Base-by-base conservation (phyloP, 1,140 invertebrate genomes). In the Frieseomelitta varia region DNA sequence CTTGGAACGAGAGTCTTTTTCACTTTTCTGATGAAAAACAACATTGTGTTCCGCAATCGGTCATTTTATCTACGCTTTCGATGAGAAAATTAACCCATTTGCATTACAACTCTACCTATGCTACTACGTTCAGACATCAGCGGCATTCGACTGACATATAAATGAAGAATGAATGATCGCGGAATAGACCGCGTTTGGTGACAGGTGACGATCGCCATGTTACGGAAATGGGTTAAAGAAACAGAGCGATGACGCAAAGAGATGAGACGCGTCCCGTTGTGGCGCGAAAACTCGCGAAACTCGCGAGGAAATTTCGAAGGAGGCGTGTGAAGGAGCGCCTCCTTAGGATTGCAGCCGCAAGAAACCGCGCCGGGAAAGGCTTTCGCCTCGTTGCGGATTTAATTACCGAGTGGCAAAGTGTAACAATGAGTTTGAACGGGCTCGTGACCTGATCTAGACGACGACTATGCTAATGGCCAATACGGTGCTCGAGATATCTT, bases 391-490 rank as follows among this genome's bases (percentile, higher is more conserved):
- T 68, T 58, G 74, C 58, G 58, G 63, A 68, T 83, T 83, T 83
- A 83, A 83, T 83, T 83, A 78, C 65, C 65, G 14, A 11, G n/a
- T 55, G 15, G 30, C 81, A 69, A 77, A 83, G 73, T 69, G 75
- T 69, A 83, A 77, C 63, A 69, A 65, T 69, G 58, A 61, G n/a
- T 27, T 83, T n/a, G 24, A 83, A 58, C 74, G 74, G 65, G 27
- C 53, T 77, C 74, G 81, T 68, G 71, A 51, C 55, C 75, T 34
- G 81, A 83, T 39, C 81, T 58, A 53, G 53, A 69, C 81, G 69
- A 61, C 74, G 81, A 77, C 81, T 58, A 78, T 83, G 75, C 63
- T 78, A 83, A 83, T 83, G 81, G 53, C 63, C 47, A 12, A 68
- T 82, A 76, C 24, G 27, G 63, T 30, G 63, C 65, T 58, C 39